Evolutionary conservation across 2,888 invertebrate genomes (phyloP).

Genomic region (Aromia moschata): DNA sequence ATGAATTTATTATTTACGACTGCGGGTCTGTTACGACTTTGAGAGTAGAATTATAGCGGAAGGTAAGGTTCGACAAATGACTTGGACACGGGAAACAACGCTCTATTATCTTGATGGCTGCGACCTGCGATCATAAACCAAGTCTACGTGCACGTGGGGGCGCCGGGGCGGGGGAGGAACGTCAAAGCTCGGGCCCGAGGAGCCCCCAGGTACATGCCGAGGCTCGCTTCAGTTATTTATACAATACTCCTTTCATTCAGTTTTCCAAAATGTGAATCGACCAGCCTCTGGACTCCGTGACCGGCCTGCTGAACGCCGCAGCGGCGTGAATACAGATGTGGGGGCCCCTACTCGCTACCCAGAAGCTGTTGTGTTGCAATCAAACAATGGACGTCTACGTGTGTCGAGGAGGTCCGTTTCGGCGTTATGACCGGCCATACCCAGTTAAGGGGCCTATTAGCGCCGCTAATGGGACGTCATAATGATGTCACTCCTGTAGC

Average conservation of each 20-base stretch:
- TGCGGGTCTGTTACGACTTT: constrained; percentile 24
- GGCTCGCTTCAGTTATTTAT: constrained; percentile 43
- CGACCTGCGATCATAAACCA: constrained; percentile 45
- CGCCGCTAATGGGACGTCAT: neutral
- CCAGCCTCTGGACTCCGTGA: constrained; percentile 41
- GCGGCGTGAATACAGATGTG: constrained; percentile 26
- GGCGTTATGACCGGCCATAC: neutral
- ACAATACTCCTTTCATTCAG: constrained; percentile 55
- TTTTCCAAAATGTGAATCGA: constrained; percentile 57
- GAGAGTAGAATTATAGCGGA: constrained; percentile 33
- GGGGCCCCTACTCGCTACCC: neutral
- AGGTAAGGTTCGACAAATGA: constrained; percentile 43
- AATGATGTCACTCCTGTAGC: neutral
- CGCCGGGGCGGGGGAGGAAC: constrained; percentile 24
- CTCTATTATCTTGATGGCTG: constrained; percentile 47
- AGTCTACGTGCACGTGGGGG: constrained; percentile 37
- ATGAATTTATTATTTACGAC: constrained; percentile 48
- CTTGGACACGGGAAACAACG: constrained; percentile 51
- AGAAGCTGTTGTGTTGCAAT: constrained; percentile 11
- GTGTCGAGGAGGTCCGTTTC: neutral
- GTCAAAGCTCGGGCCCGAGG: constrained; percentile 7
- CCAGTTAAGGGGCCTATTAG: neutral
- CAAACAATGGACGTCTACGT: constrained; percentile 13
- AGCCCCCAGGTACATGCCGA: constrained; percentile 33
- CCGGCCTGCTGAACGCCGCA: constrained; percentile 33